phyloP scores from a whole-genome alignment of 1,140 invertebrate species.

The Formica selysi region DNA sequence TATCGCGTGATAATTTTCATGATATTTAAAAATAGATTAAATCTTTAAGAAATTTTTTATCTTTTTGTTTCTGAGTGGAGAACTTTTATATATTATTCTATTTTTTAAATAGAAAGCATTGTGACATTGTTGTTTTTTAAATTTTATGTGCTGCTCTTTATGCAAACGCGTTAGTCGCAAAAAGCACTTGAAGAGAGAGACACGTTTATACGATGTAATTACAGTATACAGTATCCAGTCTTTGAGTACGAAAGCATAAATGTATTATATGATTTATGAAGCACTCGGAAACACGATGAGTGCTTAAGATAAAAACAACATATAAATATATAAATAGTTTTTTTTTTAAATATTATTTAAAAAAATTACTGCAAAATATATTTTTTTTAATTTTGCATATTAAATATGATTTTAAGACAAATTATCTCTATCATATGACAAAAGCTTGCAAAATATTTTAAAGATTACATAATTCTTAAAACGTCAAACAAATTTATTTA shows the following conservation, averaged over 20 bases:
- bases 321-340: neutral
- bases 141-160: neutral
- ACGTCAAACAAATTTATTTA: too few relatives aligned
- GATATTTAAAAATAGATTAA: too few relatives aligned
- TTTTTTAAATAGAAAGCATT: neutral
- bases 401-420: too few relatives aligned
- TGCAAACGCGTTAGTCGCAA: neutral
- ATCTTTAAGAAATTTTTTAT: too few relatives aligned
- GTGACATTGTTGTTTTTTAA: neutral
- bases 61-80: too few relatives aligned
- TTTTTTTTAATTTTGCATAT: too few relatives aligned
- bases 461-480: too few relatives aligned
- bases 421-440: too few relatives aligned
- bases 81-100: neutral
- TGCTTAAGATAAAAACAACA: neutral
- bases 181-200: neutral
- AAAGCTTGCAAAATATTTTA: too few relatives aligned
- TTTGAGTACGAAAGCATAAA: conserved; percentile 29
- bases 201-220: neutral
- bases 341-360: too few relatives aligned
- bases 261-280: conserved; percentile 26
- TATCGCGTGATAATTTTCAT: too few relatives aligned
- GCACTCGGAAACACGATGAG: neutral
- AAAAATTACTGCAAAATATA: neutral
- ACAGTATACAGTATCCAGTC: neutral